Conservation (phyloP, 2,113 vertebrate species). For the Macrotis lagotis region DNA sequence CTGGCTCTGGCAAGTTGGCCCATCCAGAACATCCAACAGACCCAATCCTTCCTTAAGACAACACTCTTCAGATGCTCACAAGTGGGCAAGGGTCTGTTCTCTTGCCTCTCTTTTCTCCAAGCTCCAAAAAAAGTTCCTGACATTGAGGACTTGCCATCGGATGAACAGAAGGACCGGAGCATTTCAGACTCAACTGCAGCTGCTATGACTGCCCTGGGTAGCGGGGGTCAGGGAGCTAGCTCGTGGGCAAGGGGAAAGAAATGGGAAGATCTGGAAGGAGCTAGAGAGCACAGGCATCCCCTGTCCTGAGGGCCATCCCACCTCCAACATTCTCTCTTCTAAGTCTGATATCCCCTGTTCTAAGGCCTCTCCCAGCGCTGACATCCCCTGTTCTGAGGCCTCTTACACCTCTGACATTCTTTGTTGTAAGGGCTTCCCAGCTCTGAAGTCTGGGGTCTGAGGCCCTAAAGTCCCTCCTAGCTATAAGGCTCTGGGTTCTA, state of each 20-base stretch:
- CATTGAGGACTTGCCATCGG: fast-evolving
- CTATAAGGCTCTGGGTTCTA: background rate
- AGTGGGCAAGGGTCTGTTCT: too few relatives aligned
- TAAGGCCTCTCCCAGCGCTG: too few relatives aligned
- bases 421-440: too few relatives aligned
- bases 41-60: background rate
- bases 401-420: background rate
- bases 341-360: too few relatives aligned
- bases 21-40: background rate
- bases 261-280: background rate
- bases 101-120: background rate
- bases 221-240: background rate
- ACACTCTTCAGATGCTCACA: background rate
- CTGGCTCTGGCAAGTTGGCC: background rate
- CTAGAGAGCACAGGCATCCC: background rate
- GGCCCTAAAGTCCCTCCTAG: too few relatives aligned
- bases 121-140: background rate
- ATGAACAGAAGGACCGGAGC: background rate
- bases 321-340: too few relatives aligned
- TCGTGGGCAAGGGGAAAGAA: background rate
- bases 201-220: background rate
- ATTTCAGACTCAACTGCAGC: background rate
- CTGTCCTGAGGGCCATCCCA: too few relatives aligned
- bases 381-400: too few relatives aligned
- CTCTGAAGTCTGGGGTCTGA: too few relatives aligned